Conservation (phyloP, 2,113 vertebrate genomes). For the Lasiurus cinereus region DNA sequence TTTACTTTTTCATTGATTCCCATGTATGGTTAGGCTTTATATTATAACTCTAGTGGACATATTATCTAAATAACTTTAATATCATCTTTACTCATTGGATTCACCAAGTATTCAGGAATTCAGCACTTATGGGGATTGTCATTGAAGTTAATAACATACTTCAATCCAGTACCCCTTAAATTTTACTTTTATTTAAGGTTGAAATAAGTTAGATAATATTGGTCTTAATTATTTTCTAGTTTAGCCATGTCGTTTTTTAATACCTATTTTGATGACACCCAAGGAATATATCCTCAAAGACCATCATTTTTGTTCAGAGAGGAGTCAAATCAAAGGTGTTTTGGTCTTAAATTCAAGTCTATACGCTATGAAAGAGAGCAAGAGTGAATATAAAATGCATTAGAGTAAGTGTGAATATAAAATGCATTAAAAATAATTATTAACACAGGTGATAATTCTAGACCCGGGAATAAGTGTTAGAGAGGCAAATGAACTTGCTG, state of each 20-base stretch:
- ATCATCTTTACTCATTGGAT: background rate
- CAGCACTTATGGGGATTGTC: background rate
- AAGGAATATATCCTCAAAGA: background rate
- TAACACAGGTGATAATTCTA: background rate
- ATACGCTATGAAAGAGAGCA: background rate
- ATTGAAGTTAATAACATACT: background rate
- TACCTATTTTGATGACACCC: background rate
- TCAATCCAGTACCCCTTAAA: background rate
- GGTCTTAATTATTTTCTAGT: slow-evolving; percentile 35
- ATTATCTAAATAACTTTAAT: background rate
- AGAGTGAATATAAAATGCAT: background rate
- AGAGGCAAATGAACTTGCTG: background rate
- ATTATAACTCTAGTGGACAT: background rate
- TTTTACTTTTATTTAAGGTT: slow-evolving; percentile 14
- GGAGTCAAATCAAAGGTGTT: background rate
- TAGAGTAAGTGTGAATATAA: background rate
- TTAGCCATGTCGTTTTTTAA: background rate
- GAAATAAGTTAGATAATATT: slow-evolving; percentile 24
- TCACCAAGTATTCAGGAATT: slow-evolving; percentile 32
- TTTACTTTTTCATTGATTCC: background rate
- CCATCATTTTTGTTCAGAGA: background rate
- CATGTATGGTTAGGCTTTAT: background rate
- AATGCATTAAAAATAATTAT: background rate
- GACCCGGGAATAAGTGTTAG: background rate
- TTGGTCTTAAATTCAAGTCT: slow-evolving; percentile 3